Evolutionary conservation across 2,888 invertebrate genomes (phyloP).

Genomic region (Epinotia brunnichana): DNA sequence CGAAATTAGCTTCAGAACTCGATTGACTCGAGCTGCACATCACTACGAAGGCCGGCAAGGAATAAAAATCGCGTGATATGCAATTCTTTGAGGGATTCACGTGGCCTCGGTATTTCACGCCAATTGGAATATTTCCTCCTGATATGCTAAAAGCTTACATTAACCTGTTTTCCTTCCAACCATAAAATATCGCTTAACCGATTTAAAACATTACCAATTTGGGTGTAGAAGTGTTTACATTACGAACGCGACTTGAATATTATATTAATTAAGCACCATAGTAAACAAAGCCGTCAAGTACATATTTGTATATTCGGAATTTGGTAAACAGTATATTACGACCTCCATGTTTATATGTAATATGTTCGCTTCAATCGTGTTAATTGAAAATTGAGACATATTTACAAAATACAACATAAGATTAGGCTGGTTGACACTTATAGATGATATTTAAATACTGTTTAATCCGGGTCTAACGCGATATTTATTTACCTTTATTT

Average conservation of each 20-base stretch:
- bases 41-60: conserved; percentile 8
- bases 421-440: too few species aligned
- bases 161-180: conserved; percentile 1
- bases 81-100: conserved; percentile 26
- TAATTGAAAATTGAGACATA: not conserved
- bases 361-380: not conserved
- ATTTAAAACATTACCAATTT: conserved; percentile 27
- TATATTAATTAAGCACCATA: conserved; percentile 28
- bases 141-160: conserved; percentile 22
- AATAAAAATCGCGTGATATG: conserved; percentile 21
- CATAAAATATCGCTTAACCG: conserved; percentile 7
- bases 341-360: not conserved
- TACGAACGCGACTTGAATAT: conserved; percentile 17
- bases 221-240: conserved; percentile 17
- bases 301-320: not conserved
- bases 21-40: not conserved
- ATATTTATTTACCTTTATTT: too few species aligned
- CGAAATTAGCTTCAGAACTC: not conserved
- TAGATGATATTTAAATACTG: not conserved
- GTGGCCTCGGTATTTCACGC: conserved; percentile 30
- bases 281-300: conserved; percentile 28
- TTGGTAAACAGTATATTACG: conserved; percentile 17
- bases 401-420: too few species aligned
- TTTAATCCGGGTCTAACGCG: too few species aligned
- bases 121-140: conserved; percentile 20